These are phyloP conservation scores for Pseudomugil gertrudae DNA, from an alignment of 2,797 vertebrate species.

Conservation along the genomic window DNA sequence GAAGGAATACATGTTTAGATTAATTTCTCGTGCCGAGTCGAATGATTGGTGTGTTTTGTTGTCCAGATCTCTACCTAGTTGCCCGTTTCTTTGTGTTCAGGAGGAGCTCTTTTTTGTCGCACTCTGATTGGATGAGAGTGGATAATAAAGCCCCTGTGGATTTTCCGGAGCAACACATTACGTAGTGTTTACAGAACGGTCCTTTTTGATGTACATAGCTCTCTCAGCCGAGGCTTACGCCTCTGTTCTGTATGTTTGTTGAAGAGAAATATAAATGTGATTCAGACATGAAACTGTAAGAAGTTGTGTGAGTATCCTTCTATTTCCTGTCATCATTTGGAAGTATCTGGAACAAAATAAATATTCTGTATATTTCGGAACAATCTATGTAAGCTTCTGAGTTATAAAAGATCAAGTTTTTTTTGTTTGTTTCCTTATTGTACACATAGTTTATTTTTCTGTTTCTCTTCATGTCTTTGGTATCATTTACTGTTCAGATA, in stretches of 20 bases:
- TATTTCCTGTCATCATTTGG: slow-evolving; percentile 72
- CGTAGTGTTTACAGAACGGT: slow-evolving; percentile 87
- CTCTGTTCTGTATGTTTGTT: slow-evolving; percentile 88
- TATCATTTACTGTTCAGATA: slow-evolving; percentile 80
- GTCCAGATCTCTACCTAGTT: slow-evolving; percentile 65
- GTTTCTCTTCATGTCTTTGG: slow-evolving; percentile 82
- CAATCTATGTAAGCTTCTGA: slow-evolving; percentile 61
- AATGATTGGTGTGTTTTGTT: slow-evolving; percentile 91
- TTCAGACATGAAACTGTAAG: slow-evolving; percentile 80
- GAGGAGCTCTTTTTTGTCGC: slow-evolving; percentile 79
- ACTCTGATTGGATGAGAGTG: slow-evolving; percentile 63
- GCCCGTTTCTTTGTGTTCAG: slow-evolving; percentile 37
- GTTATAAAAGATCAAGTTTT: slow-evolving; percentile 63
- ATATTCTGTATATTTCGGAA: slow-evolving; percentile 70
- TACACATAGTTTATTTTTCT: slow-evolving; percentile 69
- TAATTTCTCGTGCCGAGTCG: slow-evolving; percentile 86
- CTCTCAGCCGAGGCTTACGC: slow-evolving; percentile 82
- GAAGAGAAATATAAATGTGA: slow-evolving; percentile 84
- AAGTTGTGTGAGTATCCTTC: slow-evolving; percentile 79
- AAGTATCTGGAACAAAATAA: slow-evolving; percentile 70
- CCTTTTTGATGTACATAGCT: slow-evolving; percentile 90
- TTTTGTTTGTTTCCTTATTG: slow-evolving; percentile 65
- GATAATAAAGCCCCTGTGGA: slow-evolving; percentile 38
- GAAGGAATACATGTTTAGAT: slow-evolving; percentile 87
- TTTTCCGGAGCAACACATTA: slow-evolving; percentile 78